Conservation (phyloP, 2,113 vertebrate species). For the Agelaius tricolor region DNA sequence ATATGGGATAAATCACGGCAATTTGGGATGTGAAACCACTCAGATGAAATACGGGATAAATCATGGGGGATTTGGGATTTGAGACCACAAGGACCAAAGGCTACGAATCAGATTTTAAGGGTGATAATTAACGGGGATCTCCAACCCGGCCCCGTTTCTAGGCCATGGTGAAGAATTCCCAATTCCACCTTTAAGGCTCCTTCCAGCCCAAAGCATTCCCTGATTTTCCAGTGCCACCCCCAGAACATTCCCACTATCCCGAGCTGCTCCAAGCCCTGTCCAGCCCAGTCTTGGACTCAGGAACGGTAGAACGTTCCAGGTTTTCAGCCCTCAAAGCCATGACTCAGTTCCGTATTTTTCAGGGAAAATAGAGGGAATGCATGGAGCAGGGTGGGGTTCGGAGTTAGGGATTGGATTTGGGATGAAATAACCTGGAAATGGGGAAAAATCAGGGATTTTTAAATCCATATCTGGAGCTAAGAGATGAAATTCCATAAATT, state of each 20-base stretch:
- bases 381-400: accelerated
- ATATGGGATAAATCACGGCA: not conserved
- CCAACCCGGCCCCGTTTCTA: accelerated
- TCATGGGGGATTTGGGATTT: not conserved
- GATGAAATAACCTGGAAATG: not conserved
- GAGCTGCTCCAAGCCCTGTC: not conserved
- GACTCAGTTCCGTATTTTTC: not conserved
- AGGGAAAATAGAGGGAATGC: not conserved
- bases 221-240: not conserved
- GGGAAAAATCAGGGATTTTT: accelerated
- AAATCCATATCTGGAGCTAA: not conserved
- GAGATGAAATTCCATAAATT: not conserved
- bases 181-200: not conserved
- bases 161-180: not conserved
- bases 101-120: too few species aligned
- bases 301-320: not conserved
- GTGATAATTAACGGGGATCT: not conserved
- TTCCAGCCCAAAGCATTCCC: not conserved
- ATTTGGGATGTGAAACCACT: not conserved
- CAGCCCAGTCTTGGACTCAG: accelerated
- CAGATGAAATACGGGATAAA: not conserved
- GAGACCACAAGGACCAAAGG: not conserved
- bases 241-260: accelerated
- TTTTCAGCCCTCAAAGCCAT: not conserved
- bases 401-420: not conserved